These are phyloP conservation scores for Gobio occitaniae DNA, from an alignment of 2,797 vertebrate genomes.

Conservation along the genomic window DNA sequence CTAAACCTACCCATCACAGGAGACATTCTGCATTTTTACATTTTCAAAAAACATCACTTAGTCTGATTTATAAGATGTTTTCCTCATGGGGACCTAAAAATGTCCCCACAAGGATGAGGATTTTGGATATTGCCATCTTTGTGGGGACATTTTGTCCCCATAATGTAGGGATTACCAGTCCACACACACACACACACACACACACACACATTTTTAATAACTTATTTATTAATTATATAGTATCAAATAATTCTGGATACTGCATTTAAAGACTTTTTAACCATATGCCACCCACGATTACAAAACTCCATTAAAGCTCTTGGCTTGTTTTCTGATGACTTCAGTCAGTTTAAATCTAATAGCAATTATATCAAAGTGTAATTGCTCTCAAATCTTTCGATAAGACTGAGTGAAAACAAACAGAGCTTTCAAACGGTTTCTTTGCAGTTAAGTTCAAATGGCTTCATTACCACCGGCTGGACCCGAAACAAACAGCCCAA, in stretches of 20 bases:
- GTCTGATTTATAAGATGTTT: no score
- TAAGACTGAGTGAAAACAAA: slow-evolving; percentile 69
- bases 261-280: slow-evolving; percentile 37
- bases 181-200: neutral
- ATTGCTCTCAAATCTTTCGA: slow-evolving; percentile 63
- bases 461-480: slow-evolving; percentile 60
- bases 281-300: slow-evolving; percentile 62
- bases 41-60: no score
- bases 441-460: slow-evolving; percentile 64
- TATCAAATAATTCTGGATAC: neutral
- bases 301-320: slow-evolving; percentile 40
- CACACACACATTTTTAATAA: neutral
- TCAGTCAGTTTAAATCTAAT: slow-evolving; percentile 61
- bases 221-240: neutral
- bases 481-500: slow-evolving; percentile 63
- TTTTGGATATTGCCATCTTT: no score
- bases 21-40: no score
- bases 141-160: no score
- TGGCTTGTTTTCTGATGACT: slow-evolving; percentile 49
- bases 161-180: no score
- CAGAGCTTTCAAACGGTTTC: slow-evolving; percentile 62
- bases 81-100: no score
- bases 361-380: slow-evolving; percentile 55
- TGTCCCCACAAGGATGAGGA: no score
- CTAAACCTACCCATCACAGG: no score